Percentiles rank a stretch among this genome's conserved stretches.
Evolutionary conservation across 2,888 invertebrate species (phyloP).

Genomic region (Melikaiella ostensackeni): DNA sequence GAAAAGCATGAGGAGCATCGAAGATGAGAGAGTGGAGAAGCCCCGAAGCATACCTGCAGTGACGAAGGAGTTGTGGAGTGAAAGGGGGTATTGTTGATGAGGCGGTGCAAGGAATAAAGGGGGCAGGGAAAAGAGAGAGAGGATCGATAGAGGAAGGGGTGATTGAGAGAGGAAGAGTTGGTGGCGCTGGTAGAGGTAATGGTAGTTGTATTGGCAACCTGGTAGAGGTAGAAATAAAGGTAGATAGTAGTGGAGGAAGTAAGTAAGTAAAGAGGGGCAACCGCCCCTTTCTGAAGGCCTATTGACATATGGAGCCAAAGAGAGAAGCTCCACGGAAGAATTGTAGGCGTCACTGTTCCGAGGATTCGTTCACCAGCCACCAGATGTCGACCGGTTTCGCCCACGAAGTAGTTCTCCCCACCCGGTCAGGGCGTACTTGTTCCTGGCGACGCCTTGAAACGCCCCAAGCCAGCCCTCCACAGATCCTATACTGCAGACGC

Average conservation of each 20-base stretch:
- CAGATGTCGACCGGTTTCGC: conserved; percentile 53
- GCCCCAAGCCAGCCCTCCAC: conserved; percentile 68
- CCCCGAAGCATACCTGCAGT: not conserved
- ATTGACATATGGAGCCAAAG: conserved; percentile 39
- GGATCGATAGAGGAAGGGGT: conserved; percentile 4
- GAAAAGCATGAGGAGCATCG: conserved; percentile 29
- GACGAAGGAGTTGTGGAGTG: conserved; percentile 10
- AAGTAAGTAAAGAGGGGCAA: conserved; percentile 44
- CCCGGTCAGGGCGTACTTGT: conserved; percentile 31
- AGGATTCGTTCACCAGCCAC: conserved; percentile 45
- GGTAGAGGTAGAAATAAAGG: conserved; percentile 30
- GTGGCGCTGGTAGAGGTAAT: not conserved
- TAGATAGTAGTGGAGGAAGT: conserved; percentile 6
- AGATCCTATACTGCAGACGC: conserved; percentile 72
- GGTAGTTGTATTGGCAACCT: not conserved
- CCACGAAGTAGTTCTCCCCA: conserved; percentile 32
- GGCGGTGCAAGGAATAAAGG: conserved; percentile 4
- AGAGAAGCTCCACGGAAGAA: conserved; percentile 45
- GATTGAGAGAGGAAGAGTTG: conserved; percentile 26
- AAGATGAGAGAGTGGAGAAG: conserved; percentile 22
- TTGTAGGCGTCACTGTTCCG: conserved; percentile 36
- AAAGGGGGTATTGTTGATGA: conserved; percentile 1
- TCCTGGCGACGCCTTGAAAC: conserved; percentile 61
- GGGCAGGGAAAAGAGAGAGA: not conserved
- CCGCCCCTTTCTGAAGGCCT: conserved; percentile 32